Base-by-base conservation (phyloP, 2,888 invertebrate genomes). In the Coenonympha glycerion region DNA sequence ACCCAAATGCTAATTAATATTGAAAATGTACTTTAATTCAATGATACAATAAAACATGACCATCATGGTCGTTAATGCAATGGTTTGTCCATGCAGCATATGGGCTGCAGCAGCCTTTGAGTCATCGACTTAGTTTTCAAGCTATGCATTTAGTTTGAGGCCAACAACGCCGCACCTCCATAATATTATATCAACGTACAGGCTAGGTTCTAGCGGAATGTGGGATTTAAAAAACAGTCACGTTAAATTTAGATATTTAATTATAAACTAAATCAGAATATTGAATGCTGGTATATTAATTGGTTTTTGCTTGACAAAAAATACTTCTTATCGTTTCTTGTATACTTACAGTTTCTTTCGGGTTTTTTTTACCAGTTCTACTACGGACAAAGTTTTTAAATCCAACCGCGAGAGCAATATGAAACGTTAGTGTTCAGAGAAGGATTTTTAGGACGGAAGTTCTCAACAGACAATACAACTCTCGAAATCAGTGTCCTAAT, bases 151-250 rank as follows among this genome's bases (percentile, higher is more conserved):
- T 39, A 46, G 40, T 47, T 51, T 50, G 47, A 47, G 50, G 50
- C 47, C 33, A 47, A 50, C 47, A 39, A 34, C 40, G 51, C 40
- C 52, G 41, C 54, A 41, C 51, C 45, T 55, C 42, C 45, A 18
- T n/a, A n/a, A 18, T n/a, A n/a, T n/a, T n/a, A n/a, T n/a, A n/a
- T n/a, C n/a, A n/a, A n/a, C n/a, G n/a, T 49, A 30, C 37, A 52
- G 46, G 42, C 52, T 42, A 44, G 41, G 40, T 41, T 37, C 16
- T 26, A 33, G 41, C 34, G 49, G 46, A 49, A 46, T 55, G 44
- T 52, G 16, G 26, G 37, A 16, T 41, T 46, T 30, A 11, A 46
- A 37, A 50, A 54, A 54, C 19, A 34, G 18, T 16, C 24, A 33
- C 22, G 39, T 36, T 42, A 31, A 24, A 30, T 47, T 19, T 33